Percentiles rank a stretch among this genome's conserved stretches.
Conservation (phyloP, 2,113 vertebrate genomes). For the Pimephales promelas region DNA sequence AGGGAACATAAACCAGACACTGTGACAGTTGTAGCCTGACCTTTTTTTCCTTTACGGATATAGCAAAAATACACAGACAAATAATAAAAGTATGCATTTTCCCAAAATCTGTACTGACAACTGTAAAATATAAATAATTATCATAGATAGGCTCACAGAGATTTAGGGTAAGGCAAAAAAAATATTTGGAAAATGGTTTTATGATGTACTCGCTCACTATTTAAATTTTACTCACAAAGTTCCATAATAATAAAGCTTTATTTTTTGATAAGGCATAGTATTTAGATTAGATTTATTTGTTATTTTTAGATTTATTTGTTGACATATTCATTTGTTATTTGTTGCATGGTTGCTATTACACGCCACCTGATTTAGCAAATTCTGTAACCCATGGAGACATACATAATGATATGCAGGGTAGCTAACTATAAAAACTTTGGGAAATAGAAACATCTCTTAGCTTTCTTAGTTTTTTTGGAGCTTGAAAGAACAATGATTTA, state of each 20-base stretch:
- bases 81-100: not conserved
- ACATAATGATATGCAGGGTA: slow-evolving; percentile 28
- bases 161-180: not conserved
- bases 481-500: slow-evolving; percentile 49
- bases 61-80: not conserved
- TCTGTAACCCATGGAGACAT: slow-evolving; percentile 21
- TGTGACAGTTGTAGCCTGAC: not conserved
- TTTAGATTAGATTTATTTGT: not conserved
- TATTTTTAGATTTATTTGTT: too few species aligned
- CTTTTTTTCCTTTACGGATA: not conserved
- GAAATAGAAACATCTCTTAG: not conserved
- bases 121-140: not conserved
- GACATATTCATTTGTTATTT: not conserved
- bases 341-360: not conserved
- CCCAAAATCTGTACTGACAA: not conserved
- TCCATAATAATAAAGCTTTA: not conserved
- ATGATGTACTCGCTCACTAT: not conserved
- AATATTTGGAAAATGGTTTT: not conserved
- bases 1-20: too few species aligned
- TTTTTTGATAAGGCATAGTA: not conserved
- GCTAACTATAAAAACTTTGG: slow-evolving; percentile 35
- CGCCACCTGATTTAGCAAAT: slow-evolving; percentile 5
- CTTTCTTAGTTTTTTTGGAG: not conserved
- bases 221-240: not conserved
- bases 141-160: not conserved